phyloP scores from a whole-genome alignment of 2,888 invertebrate species.

The Lasioglossum pauxillum region DNA sequence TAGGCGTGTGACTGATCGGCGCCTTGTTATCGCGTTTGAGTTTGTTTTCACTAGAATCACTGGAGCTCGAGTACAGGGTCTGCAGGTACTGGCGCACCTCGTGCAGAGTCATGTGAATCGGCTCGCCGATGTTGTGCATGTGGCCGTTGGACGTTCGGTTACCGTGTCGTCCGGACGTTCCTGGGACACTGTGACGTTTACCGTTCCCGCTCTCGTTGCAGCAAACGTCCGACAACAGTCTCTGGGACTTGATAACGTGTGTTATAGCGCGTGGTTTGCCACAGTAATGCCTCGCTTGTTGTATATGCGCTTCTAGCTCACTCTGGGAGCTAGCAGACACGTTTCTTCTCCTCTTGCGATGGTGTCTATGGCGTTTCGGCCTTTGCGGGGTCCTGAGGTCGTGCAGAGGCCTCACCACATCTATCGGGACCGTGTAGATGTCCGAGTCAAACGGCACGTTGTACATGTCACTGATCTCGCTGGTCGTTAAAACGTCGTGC shows the following conservation, averaged over 20 bases:
- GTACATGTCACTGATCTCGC: conserved; percentile 92
- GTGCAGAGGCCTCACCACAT: conserved; percentile 89
- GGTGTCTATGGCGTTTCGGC: conserved; percentile 84
- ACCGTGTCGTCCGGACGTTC: conserved; percentile 86
- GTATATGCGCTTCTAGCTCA: conserved; percentile 82
- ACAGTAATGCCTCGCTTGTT: conserved; percentile 82
- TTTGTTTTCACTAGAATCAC: conserved; percentile 87
- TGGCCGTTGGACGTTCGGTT: conserved; percentile 84
- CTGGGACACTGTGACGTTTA: conserved; percentile 90
- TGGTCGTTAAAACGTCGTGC: conserved; percentile 92
- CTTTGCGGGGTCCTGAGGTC: conserved; percentile 84
- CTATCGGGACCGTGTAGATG: conserved; percentile 94
- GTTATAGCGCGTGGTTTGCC: conserved; percentile 82
- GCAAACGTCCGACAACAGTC: conserved; percentile 81
- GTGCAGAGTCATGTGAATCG: conserved; percentile 93
- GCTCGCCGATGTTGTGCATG: conserved; percentile 88
- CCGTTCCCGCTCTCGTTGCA: conserved; percentile 82
- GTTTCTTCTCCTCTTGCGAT: conserved; percentile 84
- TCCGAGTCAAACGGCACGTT: conserved; percentile 96
- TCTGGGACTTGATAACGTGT: conserved; percentile 82
- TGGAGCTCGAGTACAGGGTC: conserved; percentile 91
- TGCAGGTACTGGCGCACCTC: conserved; percentile 94
- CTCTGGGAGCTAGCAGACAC: conserved; percentile 85
- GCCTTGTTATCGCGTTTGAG: conserved; percentile 83
- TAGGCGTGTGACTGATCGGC: conserved; percentile 70